Conservation (phyloP, 2,797 vertebrate genomes). For the Betta splendens region DNA sequence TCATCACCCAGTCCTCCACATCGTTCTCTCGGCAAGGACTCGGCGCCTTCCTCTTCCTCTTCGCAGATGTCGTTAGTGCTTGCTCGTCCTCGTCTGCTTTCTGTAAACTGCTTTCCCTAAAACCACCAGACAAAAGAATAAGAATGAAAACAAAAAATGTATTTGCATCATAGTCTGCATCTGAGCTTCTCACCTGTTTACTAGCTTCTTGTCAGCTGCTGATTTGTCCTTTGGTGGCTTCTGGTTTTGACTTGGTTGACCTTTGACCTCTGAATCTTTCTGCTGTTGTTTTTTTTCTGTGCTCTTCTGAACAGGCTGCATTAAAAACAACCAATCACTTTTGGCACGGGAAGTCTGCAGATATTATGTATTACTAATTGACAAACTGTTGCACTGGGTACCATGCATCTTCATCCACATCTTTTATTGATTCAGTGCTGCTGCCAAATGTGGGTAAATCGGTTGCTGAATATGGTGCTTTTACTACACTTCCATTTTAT, state of each 20-base stretch:
- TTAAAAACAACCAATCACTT: not conserved
- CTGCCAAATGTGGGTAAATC: not conserved
- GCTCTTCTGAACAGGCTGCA: conserved; percentile 50
- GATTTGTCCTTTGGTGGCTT: conserved; percentile 39
- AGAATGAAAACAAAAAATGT: too few species aligned
- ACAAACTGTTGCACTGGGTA: not conserved
- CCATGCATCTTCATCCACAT: not conserved
- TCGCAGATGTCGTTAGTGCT: conserved; percentile 35
- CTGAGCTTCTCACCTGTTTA: conserved; percentile 62
- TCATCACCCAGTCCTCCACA: conserved; percentile 51
- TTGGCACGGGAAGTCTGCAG: not conserved
- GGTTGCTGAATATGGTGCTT: not conserved
- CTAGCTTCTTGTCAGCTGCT: conserved; percentile 56
- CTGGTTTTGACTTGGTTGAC: conserved; percentile 3
- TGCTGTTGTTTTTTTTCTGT: conserved; percentile 3
- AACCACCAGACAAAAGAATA: not conserved
- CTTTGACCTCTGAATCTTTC: conserved; percentile 30
- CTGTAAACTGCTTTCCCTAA: conserved; percentile 84
- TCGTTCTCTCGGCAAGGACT: not conserved
- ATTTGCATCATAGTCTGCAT: too few species aligned
- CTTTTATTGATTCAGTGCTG: too few species aligned
- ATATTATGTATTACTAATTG: too few species aligned
- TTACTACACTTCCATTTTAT: too few species aligned
- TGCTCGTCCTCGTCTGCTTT: conserved; percentile 83
- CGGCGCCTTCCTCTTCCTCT: conserved; percentile 60